Percentiles rank a stretch among this genome's conserved stretches.
phyloP scores from a whole-genome alignment of 1,140 invertebrate species.

The Drosophila miranda region DNA sequence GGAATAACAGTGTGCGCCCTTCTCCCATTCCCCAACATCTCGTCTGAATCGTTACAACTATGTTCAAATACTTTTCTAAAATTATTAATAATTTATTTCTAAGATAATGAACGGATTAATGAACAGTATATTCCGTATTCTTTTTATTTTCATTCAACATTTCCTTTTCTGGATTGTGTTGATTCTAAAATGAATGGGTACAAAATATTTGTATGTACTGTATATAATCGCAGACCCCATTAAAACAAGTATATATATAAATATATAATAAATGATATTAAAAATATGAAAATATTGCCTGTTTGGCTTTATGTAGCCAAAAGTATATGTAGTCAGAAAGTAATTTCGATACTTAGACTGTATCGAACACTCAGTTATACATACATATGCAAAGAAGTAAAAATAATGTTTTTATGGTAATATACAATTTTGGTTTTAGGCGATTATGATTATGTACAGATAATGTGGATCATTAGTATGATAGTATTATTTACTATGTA shows the following conservation, averaged over 20 bases:
- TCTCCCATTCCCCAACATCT: no score
- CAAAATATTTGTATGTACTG: neutral
- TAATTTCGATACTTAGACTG: no score
- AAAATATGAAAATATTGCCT: no score
- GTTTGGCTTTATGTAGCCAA: no score
- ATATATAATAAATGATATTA: neutral
- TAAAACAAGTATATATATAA: neutral
- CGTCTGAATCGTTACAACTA: no score
- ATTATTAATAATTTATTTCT: no score
- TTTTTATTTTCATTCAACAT: constrained; percentile 12
- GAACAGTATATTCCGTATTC: neutral
- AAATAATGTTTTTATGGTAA: constrained; percentile 2
- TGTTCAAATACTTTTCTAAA: no score
- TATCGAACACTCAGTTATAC: neutral
- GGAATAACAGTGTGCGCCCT: no score
- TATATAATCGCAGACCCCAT: constrained; percentile 10
- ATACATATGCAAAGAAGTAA: neutral
- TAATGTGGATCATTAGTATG: constrained; percentile 9
- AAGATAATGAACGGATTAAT: no score
- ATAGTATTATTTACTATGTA: neutral
- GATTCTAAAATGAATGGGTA: neutral
- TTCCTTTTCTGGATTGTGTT: neutral
- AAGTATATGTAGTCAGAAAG: no score
- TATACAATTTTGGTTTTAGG: constrained; percentile 26
- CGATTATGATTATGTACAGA: constrained; percentile 10